Base-by-base conservation (phyloP, 2,113 vertebrate genomes). In the Clarias batrachus region DNA sequence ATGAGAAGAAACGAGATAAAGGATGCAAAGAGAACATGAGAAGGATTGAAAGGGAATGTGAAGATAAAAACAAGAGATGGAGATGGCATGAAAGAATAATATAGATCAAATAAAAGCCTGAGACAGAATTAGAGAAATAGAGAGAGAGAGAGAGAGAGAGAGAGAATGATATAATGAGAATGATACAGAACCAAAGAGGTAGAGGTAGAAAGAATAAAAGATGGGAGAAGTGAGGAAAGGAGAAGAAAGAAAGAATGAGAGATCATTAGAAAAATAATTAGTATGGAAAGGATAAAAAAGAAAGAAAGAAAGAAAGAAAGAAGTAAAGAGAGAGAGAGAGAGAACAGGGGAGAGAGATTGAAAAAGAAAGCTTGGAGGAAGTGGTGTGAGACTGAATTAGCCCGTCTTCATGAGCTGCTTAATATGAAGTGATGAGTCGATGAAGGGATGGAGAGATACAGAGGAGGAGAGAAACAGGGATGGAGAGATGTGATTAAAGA, bases 401-500 rank as follows among this genome's bases (percentile, higher is more conserved):
- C 77, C 25, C 27, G 27, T 82, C 60, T 70, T 41, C n/a, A 37
- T 17, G 17, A 79, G 74, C 27, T 56, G 65, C 30, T 41, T 79
- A 78, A 89, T 81, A 71, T 56, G 81, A 78, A 76, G 74, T 78
- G 86, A 81, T 70, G 78, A 83, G 52, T 87, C 57, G 59, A 68
- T 85, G 88, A 78, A 82, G 16, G 54, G 54, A 85, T 87, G 66
- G 19, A 74, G 41, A 21, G 30, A 73, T 37, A n/a, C 30, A 41
- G 30, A 3, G n/a, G 13, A 23, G 37, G 70, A 73, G 8, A 76
- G 73, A n/a, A 54, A 54, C 73, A 14, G 6, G 13, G 76, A 57
- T 76, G 82, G 78, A 76, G n/a, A 85, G 77, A 89, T 82, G 78
- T 63, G 86, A 87, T 82, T 59, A 78, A 84, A 85, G 54, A 76